Percentiles rank a stretch among this genome's conserved stretches.
phyloP scores from a whole-genome alignment of 1,140 invertebrate species.

The Gryllus bimaculatus region DNA sequence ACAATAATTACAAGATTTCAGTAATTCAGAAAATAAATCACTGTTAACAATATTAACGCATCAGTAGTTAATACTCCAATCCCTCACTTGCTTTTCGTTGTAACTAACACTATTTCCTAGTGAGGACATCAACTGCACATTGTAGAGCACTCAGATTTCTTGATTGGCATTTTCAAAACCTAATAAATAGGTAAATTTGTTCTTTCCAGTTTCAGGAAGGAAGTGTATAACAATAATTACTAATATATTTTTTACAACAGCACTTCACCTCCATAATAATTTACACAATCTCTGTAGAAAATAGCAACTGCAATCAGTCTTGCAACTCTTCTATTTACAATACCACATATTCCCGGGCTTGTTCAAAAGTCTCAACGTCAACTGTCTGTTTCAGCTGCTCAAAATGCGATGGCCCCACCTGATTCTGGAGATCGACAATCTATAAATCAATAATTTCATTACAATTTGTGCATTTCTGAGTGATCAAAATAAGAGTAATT shows the following conservation, averaged over 20 bases:
- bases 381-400: slow-evolving; percentile 57
- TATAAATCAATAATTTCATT: slow-evolving; percentile 32
- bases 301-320: slow-evolving; percentile 18
- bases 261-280: slow-evolving; percentile 3
- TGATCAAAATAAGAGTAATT: too few species aligned
- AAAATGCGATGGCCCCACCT: slow-evolving; percentile 56
- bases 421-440: slow-evolving; percentile 51
- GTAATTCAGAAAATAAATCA: neutral
- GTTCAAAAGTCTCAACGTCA: slow-evolving; percentile 53
- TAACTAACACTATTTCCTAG: neutral
- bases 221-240: slow-evolving; percentile 10
- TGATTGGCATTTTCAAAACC: neutral
- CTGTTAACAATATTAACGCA: neutral
- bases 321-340: slow-evolving; percentile 33
- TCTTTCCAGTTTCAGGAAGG: neutral
- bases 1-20: neutral
- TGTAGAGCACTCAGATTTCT: neutral
- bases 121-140: neutral
- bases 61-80: neutral
- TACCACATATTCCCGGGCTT: slow-evolving; percentile 52
- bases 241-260: slow-evolving; percentile 10
- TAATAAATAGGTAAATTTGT: neutral
- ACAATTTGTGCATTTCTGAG: too few species aligned
- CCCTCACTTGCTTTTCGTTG: neutral
- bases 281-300: slow-evolving; percentile 2